These are phyloP conservation scores for Magallana nippona DNA, from an alignment of 2,888 invertebrate species.

Conservation along the genomic window DNA sequence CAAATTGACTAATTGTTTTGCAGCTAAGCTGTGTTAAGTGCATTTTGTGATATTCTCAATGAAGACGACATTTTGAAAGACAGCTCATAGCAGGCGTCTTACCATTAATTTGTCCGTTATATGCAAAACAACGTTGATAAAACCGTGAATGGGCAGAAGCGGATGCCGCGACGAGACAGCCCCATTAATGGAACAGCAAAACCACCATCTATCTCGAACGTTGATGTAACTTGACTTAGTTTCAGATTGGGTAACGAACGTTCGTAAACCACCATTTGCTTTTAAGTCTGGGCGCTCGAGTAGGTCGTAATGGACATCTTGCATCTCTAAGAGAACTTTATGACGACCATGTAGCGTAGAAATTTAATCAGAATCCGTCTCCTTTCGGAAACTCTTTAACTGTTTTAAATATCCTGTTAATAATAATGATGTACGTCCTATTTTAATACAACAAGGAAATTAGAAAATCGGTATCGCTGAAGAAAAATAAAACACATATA, in stretches of 20 bases:
- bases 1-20: too few species aligned
- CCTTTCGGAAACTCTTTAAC: neutral
- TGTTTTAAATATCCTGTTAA: constrained; percentile 1
- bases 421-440: neutral
- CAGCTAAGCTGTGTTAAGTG: too few species aligned
- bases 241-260: neutral
- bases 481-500: neutral
- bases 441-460: neutral
- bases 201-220: neutral
- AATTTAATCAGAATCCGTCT: constrained; percentile 8
- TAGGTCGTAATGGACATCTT: constrained; percentile 13
- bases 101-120: constrained; percentile 1
- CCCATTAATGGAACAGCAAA: neutral
- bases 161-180: neutral
- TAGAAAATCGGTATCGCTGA: neutral
- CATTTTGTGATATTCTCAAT: too few species aligned
- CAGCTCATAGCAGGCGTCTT: neutral
- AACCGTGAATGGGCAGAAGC: neutral
- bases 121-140: neutral
- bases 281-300: constrained; percentile 26
- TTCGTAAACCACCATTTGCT: constrained; percentile 1
- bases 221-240: constrained; percentile 22
- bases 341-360: neutral
- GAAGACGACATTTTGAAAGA: too few species aligned
- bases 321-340: neutral